Base-by-base conservation (phyloP, 2,797 vertebrate genomes). In the Dendrocincla fuliginosa region DNA sequence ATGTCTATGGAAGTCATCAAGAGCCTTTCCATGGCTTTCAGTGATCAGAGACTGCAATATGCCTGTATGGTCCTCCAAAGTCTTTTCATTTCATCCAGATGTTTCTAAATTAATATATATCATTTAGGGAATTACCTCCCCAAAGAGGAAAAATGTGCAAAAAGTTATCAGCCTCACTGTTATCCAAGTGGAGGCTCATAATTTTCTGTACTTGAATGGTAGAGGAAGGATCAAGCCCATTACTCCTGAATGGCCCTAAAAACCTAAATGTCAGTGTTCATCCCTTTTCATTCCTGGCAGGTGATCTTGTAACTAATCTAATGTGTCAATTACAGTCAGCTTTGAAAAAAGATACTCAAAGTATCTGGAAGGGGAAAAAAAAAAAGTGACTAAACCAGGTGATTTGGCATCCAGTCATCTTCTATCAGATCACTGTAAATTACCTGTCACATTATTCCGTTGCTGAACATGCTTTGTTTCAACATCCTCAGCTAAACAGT, bases 331-430 rank as follows among this genome's bases (percentile, higher is more conserved):
- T 95, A 70, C 52, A 47, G 33, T 4, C 61, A 77, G 27, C 90
- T 93, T 93, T 90, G 57, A 42, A 59, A 86, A 82, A 90, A 92
- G 42, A 90, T 64, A 39, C 44, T 86, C 49, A 55, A 87, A 84
- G 52, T 55, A 75, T 80, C 33, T 89, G 50, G 28, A 73, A 53
- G 15, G 30, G 10, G 4, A 10, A 60, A 86, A 24, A 24, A 52
- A 73, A 30, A 82, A 10, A 63, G 59, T n/a, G 64, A 81, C 39
- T 70, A 93, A 78, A 63, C 49, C 57, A 86, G 25, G 28, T 59
- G 94, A 94, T 95, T 91, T 96, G 92, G 87, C 69, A 95, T 84
- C 74, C 59, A 86, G 73, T 89, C 84, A 96, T n/a, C 75, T 95
- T 85, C 82, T 67, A 84, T 96, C 76, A 95, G 88, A 85, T 95